A percentile compares a stretch with the other conserved stretches of the same genome.
Evolutionary conservation across 2,888 invertebrate genomes (phyloP).

Genomic region (Macrosiphum euphorbiae): DNA sequence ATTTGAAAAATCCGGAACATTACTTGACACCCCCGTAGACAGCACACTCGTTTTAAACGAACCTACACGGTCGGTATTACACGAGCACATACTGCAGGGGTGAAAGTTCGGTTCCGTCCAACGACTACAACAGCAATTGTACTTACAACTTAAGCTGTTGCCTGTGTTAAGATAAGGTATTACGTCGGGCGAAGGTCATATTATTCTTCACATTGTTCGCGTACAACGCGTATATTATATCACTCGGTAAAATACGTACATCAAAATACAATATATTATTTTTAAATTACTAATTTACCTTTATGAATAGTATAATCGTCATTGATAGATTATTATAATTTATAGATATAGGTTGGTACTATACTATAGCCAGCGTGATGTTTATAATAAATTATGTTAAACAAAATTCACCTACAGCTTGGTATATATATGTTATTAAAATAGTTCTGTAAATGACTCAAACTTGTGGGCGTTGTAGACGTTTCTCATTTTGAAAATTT

Average conservation of each 20-base stretch:
- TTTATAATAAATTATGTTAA: neutral
- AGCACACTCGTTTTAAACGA: neutral
- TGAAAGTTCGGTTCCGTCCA: neutral
- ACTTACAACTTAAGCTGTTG: neutral
- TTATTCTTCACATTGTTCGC: neutral
- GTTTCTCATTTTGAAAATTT: neutral
- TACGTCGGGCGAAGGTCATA: neutral
- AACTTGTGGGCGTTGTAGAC: neutral
- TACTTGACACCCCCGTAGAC: neutral
- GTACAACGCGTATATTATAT: neutral
- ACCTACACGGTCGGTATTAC: neutral
- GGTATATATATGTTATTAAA: neutral
- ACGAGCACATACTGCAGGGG: neutral
- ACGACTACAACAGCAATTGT: neutral
- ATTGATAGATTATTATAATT: neutral
- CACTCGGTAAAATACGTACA: neutral
- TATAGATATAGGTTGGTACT: neutral
- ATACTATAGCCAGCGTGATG: neutral
- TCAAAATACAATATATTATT: neutral
- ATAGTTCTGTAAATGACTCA: neutral
- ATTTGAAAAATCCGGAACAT: neutral
- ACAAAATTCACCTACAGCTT: neutral
- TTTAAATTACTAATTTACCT: neutral
- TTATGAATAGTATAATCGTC: neutral
- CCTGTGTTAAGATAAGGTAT: neutral